A percentile compares a stretch with the other conserved stretches of the same genome.
Conservation (phyloP, 2,888 invertebrate genomes). For the Elmis aenea region DNA sequence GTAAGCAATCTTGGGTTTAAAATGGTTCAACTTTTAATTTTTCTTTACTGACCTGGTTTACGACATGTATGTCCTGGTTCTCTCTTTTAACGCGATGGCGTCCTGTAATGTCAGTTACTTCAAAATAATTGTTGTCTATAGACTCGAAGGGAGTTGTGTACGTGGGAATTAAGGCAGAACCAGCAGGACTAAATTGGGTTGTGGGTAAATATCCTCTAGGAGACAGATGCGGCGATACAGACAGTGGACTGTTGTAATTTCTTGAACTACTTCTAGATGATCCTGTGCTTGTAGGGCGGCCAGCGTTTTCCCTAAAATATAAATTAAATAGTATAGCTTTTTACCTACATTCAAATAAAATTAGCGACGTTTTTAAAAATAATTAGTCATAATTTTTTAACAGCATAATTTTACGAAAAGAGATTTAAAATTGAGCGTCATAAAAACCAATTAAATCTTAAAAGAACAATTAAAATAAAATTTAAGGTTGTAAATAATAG, state of each 20-base stretch:
- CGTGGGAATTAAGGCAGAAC: slow-evolving; percentile 41
- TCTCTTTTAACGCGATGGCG: slow-evolving; percentile 7
- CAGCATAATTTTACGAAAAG: too few species aligned
- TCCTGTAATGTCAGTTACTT: slow-evolving; percentile 23
- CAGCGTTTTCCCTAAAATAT: slow-evolving; percentile 33
- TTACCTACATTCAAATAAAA: not conserved
- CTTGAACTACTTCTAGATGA: slow-evolving; percentile 49
- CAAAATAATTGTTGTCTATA: slow-evolving; percentile 28
- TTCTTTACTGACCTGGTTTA: slow-evolving; percentile 56
- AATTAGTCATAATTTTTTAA: not conserved
- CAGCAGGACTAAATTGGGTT: slow-evolving; percentile 49
- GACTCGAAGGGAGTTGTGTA: slow-evolving; percentile 38
- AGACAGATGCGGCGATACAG: slow-evolving; percentile 45
- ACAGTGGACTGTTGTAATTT: slow-evolving; percentile 42
- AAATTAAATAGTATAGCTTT: slow-evolving; percentile 3
- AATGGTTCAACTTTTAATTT: too few species aligned
- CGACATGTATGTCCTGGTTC: slow-evolving; percentile 45
- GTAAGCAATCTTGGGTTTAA: too few species aligned
- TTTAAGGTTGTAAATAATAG: too few species aligned
- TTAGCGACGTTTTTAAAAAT: slow-evolving; percentile 2
- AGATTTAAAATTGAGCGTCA: too few species aligned
- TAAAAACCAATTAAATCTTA: too few species aligned
- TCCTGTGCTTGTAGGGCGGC: slow-evolving; percentile 45
- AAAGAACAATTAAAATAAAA: too few species aligned
- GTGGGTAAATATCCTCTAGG: slow-evolving; percentile 35